Evolutionary conservation across 2,888 invertebrate genomes (phyloP).

Genomic region (Idaea biselata): DNA sequence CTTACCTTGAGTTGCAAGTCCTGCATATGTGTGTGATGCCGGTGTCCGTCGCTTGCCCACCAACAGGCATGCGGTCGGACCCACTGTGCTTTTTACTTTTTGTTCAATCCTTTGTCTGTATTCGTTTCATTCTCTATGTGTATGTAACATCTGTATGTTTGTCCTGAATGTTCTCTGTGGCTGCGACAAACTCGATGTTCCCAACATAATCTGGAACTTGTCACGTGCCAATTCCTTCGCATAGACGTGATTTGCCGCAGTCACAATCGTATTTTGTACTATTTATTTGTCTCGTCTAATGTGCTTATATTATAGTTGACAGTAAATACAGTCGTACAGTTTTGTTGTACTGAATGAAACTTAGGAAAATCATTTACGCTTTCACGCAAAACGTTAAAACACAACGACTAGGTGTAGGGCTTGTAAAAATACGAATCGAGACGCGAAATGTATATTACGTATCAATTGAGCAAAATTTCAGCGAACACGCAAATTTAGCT

Average conservation of each 20-base stretch:
- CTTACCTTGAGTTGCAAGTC: conserved; percentile 79
- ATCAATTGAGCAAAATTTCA: conserved; percentile 75
- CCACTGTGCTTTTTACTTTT: conserved; percentile 76
- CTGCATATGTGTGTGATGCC: conserved; percentile 79
- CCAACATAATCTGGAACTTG: conserved; percentile 43
- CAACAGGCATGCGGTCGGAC: conserved; percentile 68
- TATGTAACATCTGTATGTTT: conserved; percentile 82
- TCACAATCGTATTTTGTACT: conserved; percentile 72
- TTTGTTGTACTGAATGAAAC: conserved; percentile 72
- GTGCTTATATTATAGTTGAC: conserved; percentile 75
- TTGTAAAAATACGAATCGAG: conserved; percentile 69
- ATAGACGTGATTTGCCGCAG: conserved; percentile 66
- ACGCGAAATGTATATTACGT: conserved; percentile 66
- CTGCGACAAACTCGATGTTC: conserved; percentile 63
- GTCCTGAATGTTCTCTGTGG: conserved; percentile 77
- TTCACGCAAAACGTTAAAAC: conserved; percentile 79
- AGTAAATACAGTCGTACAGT: conserved; percentile 66
- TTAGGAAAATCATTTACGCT: conserved; percentile 81
- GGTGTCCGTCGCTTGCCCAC: conserved; percentile 68
- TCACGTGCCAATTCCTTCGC: conserved; percentile 23
- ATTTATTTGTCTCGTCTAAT: conserved; percentile 80
- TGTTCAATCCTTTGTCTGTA: conserved; percentile 79
- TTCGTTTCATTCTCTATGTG: conserved; percentile 82
- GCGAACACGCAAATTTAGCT: conserved; percentile 80
- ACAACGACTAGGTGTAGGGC: conserved; percentile 71